Percentiles rank a stretch among this genome's conserved stretches.
These are phyloP conservation scores for Dryadula phaetusa DNA, from an alignment of 2,888 invertebrate species.

Conservation along the genomic window DNA sequence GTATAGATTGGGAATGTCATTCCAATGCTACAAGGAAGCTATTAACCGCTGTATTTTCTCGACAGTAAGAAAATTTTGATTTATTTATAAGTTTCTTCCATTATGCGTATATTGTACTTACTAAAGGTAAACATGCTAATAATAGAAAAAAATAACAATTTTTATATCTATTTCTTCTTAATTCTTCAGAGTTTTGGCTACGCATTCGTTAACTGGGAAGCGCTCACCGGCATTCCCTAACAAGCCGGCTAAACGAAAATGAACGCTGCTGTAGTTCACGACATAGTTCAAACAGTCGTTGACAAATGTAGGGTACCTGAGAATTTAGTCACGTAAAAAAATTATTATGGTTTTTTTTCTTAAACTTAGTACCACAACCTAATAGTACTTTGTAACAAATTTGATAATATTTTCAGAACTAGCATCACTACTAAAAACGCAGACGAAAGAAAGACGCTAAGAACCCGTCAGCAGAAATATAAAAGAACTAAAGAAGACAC, in stretches of 20 bases:
- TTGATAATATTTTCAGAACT: slow-evolving; percentile 61
- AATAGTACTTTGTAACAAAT: neutral
- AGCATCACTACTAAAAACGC: slow-evolving; percentile 86
- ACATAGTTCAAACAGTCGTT: slow-evolving; percentile 80
- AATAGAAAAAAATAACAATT: neutral
- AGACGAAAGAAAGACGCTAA: slow-evolving; percentile 85
- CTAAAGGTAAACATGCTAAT: too few relatives aligned
- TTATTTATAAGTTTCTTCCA: neutral
- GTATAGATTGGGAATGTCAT: slow-evolving; percentile 81
- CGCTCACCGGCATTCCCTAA: slow-evolving; percentile 80
- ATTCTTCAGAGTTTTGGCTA: slow-evolving; percentile 61
- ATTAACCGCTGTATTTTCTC: slow-evolving; percentile 75
- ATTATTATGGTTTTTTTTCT: neutral
- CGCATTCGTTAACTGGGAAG: slow-evolving; percentile 84
- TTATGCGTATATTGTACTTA: neutral
- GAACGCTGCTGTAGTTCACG: slow-evolving; percentile 74
- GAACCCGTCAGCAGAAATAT: slow-evolving; percentile 57
- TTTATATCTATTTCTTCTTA: too few relatives aligned
- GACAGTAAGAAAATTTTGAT: slow-evolving; percentile 61
- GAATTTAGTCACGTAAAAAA: slow-evolving; percentile 2
- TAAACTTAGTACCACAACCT: neutral
- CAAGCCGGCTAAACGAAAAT: slow-evolving; percentile 70
- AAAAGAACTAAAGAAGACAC: slow-evolving; percentile 53
- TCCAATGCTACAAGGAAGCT: slow-evolving; percentile 79
- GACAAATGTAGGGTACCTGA: slow-evolving; percentile 48